Evolutionary conservation across 2,797 vertebrate genomes (phyloP).

Genomic region (Odontamblyopus lacepedii): DNA sequence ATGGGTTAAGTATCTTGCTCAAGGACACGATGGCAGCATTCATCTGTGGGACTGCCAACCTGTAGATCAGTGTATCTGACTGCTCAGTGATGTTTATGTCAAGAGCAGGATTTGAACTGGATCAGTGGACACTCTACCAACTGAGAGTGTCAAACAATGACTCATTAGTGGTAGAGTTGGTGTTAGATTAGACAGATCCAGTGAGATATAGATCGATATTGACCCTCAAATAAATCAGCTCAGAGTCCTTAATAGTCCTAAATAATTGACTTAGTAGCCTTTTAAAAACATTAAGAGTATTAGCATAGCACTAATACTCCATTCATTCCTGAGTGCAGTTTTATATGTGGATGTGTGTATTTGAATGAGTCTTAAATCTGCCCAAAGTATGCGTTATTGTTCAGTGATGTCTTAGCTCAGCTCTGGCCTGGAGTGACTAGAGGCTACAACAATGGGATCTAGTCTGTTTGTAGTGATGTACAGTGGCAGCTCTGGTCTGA

Average conservation of each 20-base stretch:
- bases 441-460: conserved; percentile 55
- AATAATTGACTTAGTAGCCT: no score
- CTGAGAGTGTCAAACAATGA: no score
- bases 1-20: no score
- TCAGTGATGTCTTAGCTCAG: conserved; percentile 30
- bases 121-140: no score
- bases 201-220: background rate
- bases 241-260: background rate
- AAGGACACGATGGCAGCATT: no score
- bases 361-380: conserved; percentile 11
- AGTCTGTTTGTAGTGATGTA: conserved; percentile 41
- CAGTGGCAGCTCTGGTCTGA: conserved; percentile 51
- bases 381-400: conserved; percentile 23
- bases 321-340: background rate
- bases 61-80: no score
- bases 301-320: no score
- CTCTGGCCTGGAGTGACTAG: conserved; percentile 46
- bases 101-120: no score
- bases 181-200: background rate
- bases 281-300: no score
- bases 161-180: no score
- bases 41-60: no score
- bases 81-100: no score
- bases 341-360: conserved; percentile 2
- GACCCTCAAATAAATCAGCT: background rate